Base-by-base conservation (phyloP, 2,113 vertebrate species). In the Aegotheles bennettii region DNA sequence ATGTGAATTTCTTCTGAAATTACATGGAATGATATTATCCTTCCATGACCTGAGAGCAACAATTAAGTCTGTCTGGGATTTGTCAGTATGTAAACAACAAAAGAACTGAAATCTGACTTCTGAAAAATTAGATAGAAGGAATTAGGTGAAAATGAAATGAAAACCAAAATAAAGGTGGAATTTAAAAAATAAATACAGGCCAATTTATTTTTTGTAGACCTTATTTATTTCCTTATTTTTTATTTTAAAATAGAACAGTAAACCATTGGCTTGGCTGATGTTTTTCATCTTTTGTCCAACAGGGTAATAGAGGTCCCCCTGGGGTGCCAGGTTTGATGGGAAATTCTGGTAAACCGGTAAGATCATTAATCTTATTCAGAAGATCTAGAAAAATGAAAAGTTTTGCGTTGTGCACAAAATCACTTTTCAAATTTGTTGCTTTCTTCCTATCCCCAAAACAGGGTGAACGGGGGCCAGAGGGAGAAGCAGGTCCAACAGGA, bases 401-500 rank as follows among this genome's bases (percentile, higher is more conserved):
- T 35, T 43, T 28, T 42, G 17, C 57, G 12, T 43, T 79, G 7
- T 60, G 11, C 47, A 42, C 78, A 78, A 45, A 47, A 19, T 29
- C 15, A 25, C 12, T 73, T 79, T 54, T 64, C 43, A 64, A 56
- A 91, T 57, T 40, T 67, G 24, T 80, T 84, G 29, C 31, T 1
- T 85, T 50, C 9, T 53, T 68, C 35, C 59, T 71, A 64, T 92
- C 40, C 47, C 61, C 19, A 23, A 92, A 93, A 93, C 91, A 99
- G 99, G 99, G 99, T 60, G 98, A 98, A 53, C 99, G 97, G 11
- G 99, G 99, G 43, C 98, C 98, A 21, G 98, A 98, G 60, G 99
- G 99, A 63, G 99, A 98, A 97, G 56, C 98, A 45, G 99, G 99
- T 94, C 97, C 99, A 57, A 74, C 97, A 45, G 99, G 99, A 97